Percentiles rank a stretch among this genome's conserved stretches.
Conservation (phyloP, 1,140 invertebrate species). For the Formica exsecta region DNA sequence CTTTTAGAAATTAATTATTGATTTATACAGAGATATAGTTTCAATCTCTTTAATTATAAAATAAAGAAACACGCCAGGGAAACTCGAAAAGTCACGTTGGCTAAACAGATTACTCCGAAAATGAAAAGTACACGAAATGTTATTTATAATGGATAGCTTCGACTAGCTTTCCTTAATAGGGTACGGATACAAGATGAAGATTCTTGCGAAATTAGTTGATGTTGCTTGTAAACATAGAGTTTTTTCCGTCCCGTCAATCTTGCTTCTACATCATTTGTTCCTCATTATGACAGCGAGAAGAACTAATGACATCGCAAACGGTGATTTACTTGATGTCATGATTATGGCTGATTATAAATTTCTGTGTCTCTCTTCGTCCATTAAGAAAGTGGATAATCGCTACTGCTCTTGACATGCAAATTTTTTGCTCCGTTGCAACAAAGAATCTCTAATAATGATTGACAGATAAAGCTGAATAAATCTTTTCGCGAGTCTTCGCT, state of each 20-base stretch:
- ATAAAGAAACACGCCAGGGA: background rate
- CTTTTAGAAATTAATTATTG: background rate
- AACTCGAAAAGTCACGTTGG: background rate
- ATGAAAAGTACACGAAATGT: constrained; percentile 9
- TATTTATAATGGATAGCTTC: background rate
- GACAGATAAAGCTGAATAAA: constrained; percentile 20
- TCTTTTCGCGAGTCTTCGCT: background rate
- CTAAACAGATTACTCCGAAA: background rate
- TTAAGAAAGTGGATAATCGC: background rate
- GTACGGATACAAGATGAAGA: background rate
- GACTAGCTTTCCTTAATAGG: background rate
- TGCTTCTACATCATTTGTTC: background rate
- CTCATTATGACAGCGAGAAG: background rate
- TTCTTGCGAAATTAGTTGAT: constrained; percentile 19
- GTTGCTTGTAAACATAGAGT: background rate
- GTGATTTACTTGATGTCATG: background rate
- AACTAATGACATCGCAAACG: background rate
- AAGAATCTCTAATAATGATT: constrained; percentile 16
- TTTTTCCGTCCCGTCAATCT: background rate
- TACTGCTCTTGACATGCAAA: constrained; percentile 31
- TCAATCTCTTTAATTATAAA: background rate
- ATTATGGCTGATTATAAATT: constrained; percentile 33
- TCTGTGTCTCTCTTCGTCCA: background rate
- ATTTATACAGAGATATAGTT: background rate
- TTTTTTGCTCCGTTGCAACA: background rate